Percentiles rank a stretch among this genome's conserved stretches.
These are phyloP conservation scores for Euphonia xanthogaster DNA, from an alignment of 2,797 vertebrate genomes.

Conservation along the genomic window DNA sequence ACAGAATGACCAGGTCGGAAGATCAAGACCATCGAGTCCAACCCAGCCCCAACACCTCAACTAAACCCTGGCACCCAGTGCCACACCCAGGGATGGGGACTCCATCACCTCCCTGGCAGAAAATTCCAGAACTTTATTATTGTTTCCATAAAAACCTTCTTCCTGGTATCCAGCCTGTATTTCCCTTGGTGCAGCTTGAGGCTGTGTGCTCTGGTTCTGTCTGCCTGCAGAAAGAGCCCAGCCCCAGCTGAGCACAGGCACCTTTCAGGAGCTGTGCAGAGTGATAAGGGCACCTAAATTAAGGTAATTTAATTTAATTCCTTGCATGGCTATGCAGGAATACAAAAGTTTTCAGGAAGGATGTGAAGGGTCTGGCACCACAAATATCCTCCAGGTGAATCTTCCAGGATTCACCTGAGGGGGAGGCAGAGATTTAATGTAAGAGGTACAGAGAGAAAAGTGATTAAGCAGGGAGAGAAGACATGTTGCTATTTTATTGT, in stretches of 20 bases:
- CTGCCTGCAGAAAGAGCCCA: not conserved
- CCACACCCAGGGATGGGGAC: not conserved
- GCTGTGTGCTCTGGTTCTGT: not conserved
- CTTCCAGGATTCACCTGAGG: not conserved
- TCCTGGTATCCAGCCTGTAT: not conserved
- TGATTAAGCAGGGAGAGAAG: not conserved
- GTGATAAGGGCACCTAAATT: not conserved
- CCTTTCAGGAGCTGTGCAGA: not conserved
- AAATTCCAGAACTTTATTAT: not conserved
- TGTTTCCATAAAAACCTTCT: not conserved
- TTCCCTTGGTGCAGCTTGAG: not conserved
- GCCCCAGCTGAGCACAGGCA: accelerated
- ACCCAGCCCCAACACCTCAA: not conserved
- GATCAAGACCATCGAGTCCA: not conserved
- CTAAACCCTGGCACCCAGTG: not conserved
- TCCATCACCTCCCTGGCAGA: not conserved
- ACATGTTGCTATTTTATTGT: not conserved
- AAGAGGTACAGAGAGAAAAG: not conserved
- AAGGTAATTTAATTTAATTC: not conserved
- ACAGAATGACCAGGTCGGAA: not conserved
- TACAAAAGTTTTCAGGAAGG: not conserved
- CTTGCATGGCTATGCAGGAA: not conserved
- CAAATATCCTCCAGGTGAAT: too few species aligned
- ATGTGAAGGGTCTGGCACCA: not conserved
- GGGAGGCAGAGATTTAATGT: not conserved